phyloP scores from a whole-genome alignment of 2,888 invertebrate species.

The Cotesia congregata region DNA sequence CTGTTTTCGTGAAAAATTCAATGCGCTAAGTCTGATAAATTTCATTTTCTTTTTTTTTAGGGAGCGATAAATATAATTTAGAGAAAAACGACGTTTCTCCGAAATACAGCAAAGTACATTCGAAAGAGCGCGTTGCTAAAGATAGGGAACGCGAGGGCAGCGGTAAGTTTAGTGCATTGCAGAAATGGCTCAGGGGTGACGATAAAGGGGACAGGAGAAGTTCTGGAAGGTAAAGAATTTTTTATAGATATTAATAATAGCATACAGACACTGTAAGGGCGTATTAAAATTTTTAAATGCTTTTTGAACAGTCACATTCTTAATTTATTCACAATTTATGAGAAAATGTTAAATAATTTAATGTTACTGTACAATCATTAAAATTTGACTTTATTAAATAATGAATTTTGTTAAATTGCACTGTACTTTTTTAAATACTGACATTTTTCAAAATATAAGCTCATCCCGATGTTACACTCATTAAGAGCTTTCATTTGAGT shows the following conservation, averaged over 20 bases:
- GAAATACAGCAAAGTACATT: slow-evolving; percentile 61
- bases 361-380: too few species aligned
- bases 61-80: slow-evolving; percentile 54
- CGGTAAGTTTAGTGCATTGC: slow-evolving; percentile 72
- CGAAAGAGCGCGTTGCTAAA: slow-evolving; percentile 60
- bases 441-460: too few species aligned
- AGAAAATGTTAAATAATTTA: too few species aligned
- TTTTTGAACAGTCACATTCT: too few species aligned
- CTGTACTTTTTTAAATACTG: too few species aligned
- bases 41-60: slow-evolving; percentile 44
- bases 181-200: slow-evolving; percentile 75
- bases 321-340: too few species aligned
- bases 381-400: too few species aligned
- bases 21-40: slow-evolving; percentile 13
- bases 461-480: too few species aligned
- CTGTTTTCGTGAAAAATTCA: background rate
- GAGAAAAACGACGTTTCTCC: slow-evolving; percentile 62
- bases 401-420: too few species aligned
- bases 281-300: too few species aligned
- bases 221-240: slow-evolving; percentile 61
- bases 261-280: too few species aligned
- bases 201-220: slow-evolving; percentile 68
- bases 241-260: background rate
- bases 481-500: too few species aligned
- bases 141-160: slow-evolving; percentile 61